A percentile compares a stretch with the other conserved stretches of the same genome.
Conservation (phyloP, 35 echinoderm and acorn worm species). For the Diadema setosum region DNA sequence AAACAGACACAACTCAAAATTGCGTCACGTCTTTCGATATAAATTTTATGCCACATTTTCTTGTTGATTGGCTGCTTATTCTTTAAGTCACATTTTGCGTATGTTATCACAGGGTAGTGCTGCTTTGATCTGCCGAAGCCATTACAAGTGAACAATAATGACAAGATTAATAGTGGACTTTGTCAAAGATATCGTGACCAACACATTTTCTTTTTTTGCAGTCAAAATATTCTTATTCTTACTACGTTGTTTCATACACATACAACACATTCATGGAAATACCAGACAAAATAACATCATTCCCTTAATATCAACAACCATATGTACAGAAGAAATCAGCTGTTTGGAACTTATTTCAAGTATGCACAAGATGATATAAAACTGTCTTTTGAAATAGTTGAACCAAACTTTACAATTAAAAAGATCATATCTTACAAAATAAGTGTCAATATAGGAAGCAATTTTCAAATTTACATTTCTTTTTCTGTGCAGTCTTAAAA, state of each 20-base stretch:
- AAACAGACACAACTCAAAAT: too few species aligned
- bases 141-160: too few species aligned
- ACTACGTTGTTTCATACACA: neutral
- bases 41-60: too few species aligned
- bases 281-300: neutral
- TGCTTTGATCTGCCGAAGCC: too few species aligned
- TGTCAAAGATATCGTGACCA: neutral
- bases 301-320: neutral
- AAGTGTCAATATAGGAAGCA: neutral
- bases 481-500: neutral
- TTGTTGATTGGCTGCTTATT: too few species aligned
- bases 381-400: neutral
- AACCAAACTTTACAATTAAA: neutral
- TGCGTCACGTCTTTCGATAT: too few species aligned
- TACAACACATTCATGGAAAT: neutral
- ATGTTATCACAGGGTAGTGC: too few species aligned
- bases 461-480: neutral
- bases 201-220: neutral
- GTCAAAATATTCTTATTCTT: neutral
- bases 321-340: neutral
- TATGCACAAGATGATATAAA: constrained; percentile 16
- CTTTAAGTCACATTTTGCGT: too few species aligned
- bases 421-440: neutral
- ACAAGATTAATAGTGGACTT: too few species aligned
- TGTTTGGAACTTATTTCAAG: neutral